Conservation (phyloP, 2,797 vertebrate genomes). For the Xenops minutus region DNA sequence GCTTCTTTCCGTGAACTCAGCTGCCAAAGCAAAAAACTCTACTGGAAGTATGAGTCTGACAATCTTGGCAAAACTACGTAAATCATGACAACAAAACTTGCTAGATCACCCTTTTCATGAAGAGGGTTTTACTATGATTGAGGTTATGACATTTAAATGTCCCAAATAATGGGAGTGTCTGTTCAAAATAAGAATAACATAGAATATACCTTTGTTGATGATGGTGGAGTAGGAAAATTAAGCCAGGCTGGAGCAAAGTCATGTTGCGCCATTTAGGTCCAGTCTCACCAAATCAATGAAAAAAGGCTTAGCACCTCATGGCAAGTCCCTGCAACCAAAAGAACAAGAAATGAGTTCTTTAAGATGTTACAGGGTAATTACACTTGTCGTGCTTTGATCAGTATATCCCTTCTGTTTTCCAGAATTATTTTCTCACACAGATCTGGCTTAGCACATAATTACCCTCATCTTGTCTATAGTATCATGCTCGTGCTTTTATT, state of each 20-base stretch:
- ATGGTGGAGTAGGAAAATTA: conserved; percentile 86
- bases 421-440: neutral
- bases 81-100: neutral
- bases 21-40: neutral
- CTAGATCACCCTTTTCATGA: neutral
- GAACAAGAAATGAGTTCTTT: conserved; percentile 7
- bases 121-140: neutral
- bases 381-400: neutral
- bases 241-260: conserved; percentile 99
- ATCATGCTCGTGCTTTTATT: neutral
- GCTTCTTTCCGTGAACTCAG: neutral
- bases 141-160: neutral
- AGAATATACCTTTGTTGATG: conserved; percentile 78
- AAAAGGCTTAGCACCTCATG: conserved; percentile 83
- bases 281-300: conserved; percentile 85
- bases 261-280: conserved; percentile 99
- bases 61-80: neutral
- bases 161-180: neutral
- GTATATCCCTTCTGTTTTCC: neutral
- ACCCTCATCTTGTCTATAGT: neutral
- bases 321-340: conserved; percentile 71
- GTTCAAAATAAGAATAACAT: neutral
- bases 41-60: neutral
- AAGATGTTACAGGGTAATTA: neutral
- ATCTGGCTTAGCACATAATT: neutral